Evolutionary conservation across 92 coral and sea anemone species (phyloP).

Genomic region (Epizoanthus scotinus): DNA sequence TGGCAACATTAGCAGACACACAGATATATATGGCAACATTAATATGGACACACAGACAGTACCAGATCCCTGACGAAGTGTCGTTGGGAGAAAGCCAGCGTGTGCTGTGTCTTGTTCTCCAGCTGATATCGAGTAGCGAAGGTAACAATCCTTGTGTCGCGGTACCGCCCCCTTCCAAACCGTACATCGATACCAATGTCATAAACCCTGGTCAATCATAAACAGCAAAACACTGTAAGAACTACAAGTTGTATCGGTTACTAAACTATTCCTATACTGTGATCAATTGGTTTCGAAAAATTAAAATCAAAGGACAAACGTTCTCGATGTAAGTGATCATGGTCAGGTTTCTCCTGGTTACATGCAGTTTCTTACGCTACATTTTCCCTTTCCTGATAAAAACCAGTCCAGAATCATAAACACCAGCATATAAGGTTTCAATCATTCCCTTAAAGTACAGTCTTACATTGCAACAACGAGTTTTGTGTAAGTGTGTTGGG

Average conservation of each 20-base stretch:
- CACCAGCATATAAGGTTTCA: no score
- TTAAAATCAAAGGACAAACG: no score
- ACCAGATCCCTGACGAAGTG: constrained; percentile 99
- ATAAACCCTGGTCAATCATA: constrained; percentile 73
- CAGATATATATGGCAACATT: not conserved
- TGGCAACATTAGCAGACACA: no score
- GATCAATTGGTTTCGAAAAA: no score
- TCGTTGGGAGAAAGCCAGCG: constrained; percentile 94
- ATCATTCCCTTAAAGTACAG: no score
- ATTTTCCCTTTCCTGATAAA: no score
- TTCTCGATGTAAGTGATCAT: no score
- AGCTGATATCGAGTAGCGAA: constrained; percentile 95
- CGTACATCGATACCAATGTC: constrained; percentile 99
- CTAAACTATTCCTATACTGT: not conserved
- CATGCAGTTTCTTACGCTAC: no score
- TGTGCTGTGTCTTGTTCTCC: constrained; percentile 92
- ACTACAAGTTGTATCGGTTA: not conserved
- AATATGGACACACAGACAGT: not conserved
- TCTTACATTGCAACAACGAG: no score
- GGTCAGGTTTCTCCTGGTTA: no score
- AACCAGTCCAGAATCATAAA: no score
- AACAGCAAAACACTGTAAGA: not conserved
- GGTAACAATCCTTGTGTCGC: constrained; percentile 93
- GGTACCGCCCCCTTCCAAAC: constrained; percentile 89
- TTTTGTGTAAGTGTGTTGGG: no score